Evolutionary conservation across 2,797 vertebrate species (phyloP), one percentile per base, ranked within the genome.

Genomic region (Hyperoplus lanceolatus): DNA sequence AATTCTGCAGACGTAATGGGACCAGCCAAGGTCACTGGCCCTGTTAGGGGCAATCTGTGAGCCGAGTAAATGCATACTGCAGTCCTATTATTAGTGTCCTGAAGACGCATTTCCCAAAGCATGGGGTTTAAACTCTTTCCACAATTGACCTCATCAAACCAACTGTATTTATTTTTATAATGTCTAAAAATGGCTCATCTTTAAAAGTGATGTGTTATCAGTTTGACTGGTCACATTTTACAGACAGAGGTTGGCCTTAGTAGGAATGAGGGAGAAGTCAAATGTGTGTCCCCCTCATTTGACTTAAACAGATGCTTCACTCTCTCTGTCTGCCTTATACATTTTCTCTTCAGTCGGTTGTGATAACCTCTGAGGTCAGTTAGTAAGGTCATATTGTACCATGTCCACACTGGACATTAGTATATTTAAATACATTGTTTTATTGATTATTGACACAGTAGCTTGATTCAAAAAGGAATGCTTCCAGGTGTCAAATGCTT

Each of bases 1-100:
- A 72, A 38, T 59, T 70, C 51, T 80, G 46, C 68, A 81, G 66
- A 3, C 3, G 1, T 76, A 66, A 79, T 70, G 51, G 75, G 59
- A 58, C 66, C 68, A 78, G 39, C 79, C 68, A 74, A 83, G 86
- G 89, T 89, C 82, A 77, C 55, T 76, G 67, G 64, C 70, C 79
- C 76, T 79, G 71, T 87, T 86, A 81, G 39, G 46, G 77, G 16
- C 43, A 77, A 83, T 90, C 57, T 84, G 55, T 67, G 42, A 61
- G 58, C 69, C 3, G 43, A 70, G 66, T 68, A 45, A 84, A 81
- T 45, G 56, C 75, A 84, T 80, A 74, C 68, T 77, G 65, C 36
- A 66, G n/a, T 77, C 64, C 53, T 68, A 74, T 88, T 83, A 86
- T 60, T 61, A 84, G 55, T 61, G 46, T 79, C 58, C 54, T 57